Conservation (phyloP, 2,797 vertebrate species). For the Silurus aristotelis region DNA sequence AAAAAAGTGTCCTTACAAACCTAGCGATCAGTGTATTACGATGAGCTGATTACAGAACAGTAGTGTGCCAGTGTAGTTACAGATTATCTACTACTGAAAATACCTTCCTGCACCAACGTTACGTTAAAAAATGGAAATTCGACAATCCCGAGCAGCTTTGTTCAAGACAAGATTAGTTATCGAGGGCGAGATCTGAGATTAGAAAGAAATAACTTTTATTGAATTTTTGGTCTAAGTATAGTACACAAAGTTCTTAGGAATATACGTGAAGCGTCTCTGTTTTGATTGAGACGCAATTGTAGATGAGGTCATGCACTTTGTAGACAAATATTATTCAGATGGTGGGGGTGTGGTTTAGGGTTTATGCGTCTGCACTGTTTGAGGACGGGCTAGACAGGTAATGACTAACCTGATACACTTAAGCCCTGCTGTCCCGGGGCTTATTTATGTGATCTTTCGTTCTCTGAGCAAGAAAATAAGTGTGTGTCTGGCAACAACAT, state of each 20-base stretch:
- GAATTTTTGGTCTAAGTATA: too few relatives aligned
- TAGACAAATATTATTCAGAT: background rate
- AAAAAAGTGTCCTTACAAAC: background rate
- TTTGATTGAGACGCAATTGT: background rate
- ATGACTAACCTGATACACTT: background rate
- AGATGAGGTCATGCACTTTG: background rate
- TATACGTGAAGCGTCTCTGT: background rate
- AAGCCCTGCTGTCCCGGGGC: background rate
- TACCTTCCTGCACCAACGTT: background rate
- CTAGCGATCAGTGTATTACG: background rate
- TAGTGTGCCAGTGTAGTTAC: background rate
- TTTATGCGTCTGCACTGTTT: too few relatives aligned
- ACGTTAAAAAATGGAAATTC: background rate
- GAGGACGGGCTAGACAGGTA: background rate
- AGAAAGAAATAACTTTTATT: background rate
- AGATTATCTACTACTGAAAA: background rate
- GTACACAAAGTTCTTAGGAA: too few relatives aligned
- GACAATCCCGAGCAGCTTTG: background rate
- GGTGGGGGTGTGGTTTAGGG: background rate
- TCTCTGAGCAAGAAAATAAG: background rate
- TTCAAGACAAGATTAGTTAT: background rate
- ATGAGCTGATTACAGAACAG: background rate
- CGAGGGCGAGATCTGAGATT: background rate
- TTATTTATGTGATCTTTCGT: background rate
- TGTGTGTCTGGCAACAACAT: background rate